phyloP scores from a whole-genome alignment of 2,797 vertebrate species.

The Channallabes apus region DNA sequence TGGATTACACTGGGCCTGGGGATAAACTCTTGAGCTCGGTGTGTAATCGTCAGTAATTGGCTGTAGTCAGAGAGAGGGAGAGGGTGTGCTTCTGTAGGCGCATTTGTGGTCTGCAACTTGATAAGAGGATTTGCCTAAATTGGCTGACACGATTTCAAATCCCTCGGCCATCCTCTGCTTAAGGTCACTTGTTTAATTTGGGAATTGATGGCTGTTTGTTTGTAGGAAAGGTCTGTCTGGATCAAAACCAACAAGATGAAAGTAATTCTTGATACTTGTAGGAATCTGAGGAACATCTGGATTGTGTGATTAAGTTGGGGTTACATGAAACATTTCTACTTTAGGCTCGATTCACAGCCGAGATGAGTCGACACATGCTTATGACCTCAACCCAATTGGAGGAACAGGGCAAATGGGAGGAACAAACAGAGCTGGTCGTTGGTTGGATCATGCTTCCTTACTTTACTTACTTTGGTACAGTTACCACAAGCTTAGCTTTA shows the following conservation, averaged over 20 bases:
- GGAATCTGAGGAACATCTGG: background rate
- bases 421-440: too few species aligned
- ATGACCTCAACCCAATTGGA: too few species aligned
- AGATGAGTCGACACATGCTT: background rate
- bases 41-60: slow-evolving; percentile 38
- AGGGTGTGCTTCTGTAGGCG: background rate
- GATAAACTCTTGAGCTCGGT: slow-evolving; percentile 12
- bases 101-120: slow-evolving; percentile 11
- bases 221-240: background rate
- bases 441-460: too few species aligned
- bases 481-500: too few species aligned
- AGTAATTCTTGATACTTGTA: background rate
- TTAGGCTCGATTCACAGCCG: background rate
- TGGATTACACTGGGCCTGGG: slow-evolving; percentile 5
- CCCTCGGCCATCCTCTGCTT: background rate
- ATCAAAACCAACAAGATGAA: background rate
- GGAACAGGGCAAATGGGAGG: too few species aligned
- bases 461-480: too few species aligned
- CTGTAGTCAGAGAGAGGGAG: background rate
- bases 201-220: background rate
- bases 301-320: background rate
- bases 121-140: slow-evolving; percentile 44
- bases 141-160: slow-evolving; percentile 5
- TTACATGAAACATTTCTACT: background rate
- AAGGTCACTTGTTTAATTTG: background rate